Conservation (phyloP, 1,140 invertebrate species). For the Pogonus chalceus region DNA sequence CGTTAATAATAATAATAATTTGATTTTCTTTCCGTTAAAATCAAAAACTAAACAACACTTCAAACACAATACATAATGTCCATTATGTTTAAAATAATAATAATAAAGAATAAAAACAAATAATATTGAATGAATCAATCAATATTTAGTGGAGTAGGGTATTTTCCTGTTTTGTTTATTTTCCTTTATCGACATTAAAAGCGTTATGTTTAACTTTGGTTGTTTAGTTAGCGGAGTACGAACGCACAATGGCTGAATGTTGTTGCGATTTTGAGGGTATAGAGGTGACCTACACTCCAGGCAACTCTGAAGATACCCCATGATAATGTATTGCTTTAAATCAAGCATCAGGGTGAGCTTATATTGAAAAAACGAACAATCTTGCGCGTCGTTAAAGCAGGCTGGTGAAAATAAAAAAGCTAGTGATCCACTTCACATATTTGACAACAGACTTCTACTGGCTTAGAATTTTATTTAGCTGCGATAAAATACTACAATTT, state of each 20-base stretch:
- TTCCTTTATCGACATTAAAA: no score
- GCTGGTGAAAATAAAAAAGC: background rate
- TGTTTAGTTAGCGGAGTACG: background rate
- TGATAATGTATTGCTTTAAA: background rate
- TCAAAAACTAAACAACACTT: no score
- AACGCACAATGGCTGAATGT: constrained; percentile 6
- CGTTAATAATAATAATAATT: no score
- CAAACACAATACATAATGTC: no score
- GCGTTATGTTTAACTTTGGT: background rate
- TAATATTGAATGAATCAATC: no score
- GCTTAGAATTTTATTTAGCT: background rate
- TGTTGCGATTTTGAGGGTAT: constrained; percentile 1
- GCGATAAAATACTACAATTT: background rate
- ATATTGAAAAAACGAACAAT: no score
- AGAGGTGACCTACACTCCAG: background rate
- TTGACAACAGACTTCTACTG: background rate
- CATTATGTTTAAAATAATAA: no score
- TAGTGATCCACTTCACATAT: background rate
- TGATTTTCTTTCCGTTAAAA: no score
- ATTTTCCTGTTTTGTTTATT: no score
- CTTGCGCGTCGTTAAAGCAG: no score
- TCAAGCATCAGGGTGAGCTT: background rate
- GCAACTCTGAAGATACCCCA: background rate
- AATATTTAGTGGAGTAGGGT: no score
- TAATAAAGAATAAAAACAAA: no score